Evolutionary conservation across 1,140 invertebrate genomes (phyloP), one percentile per base, ranked within the genome.

Genomic region (Temnothorax longispinosus): DNA sequence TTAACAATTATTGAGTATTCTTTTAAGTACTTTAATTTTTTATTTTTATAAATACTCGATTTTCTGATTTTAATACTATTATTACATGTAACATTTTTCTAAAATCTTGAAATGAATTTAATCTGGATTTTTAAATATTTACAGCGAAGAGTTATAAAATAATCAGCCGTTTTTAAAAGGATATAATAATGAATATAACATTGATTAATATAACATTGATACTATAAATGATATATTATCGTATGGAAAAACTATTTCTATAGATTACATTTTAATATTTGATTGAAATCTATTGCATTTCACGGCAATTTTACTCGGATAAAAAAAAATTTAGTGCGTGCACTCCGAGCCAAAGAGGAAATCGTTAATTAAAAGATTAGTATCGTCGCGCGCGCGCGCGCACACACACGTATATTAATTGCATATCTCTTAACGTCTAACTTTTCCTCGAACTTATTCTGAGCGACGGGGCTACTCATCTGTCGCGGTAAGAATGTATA

Each of bases 401-500:
- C 78, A 67, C 44, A 44, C 75, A 44, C 27, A 50, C 78, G 27
- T 38, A 47, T 71, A 50, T 71, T 77, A 72, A 65, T 71, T 80
- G 69, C 76, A 27, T 78, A 50, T 86, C 18, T 69, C 41, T 72
- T 35, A 82, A 21, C 62, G 54, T 77, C 54, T 58, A 75, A 56
- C 86, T 76, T 75, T 77, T 56, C 74, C 67, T 85, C 44, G 41
- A 76, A 58, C 84, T 80, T 69, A 62, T 84, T 62, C 35, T 7
- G 52, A 62, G 41, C 47, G 77, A 74, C 56, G 72, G 82, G 72
- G 82, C 86, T 84, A 58, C 76, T 89, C 88, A 89, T 87, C 84
- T 56, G 89, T 89, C 84, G 80, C 7, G 15, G 54, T 21, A 35
- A 44, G 58, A 35, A 52, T 32, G 52, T 74, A 60, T 87, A 72